Base-by-base conservation (phyloP, 1,140 invertebrate genomes). In the Cydia pomonella region DNA sequence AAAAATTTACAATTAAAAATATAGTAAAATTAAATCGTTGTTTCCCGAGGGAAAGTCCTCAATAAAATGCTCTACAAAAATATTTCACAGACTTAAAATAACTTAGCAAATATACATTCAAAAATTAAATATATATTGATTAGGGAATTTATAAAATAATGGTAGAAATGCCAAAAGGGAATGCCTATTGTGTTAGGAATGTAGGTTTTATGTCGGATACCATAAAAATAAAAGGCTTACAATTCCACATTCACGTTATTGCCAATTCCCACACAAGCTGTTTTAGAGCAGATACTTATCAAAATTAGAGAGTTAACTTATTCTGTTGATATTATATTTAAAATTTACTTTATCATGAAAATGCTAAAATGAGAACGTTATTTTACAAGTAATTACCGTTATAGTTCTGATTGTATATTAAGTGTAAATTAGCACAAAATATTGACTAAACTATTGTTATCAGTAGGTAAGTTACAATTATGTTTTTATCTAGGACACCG, bases 1-100 rank as follows among this genome's bases (percentile, higher is more conserved):
- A 90, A 86, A 89, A 88, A 89, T 89, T 84, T 91, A 92, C 89
- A 91, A 86, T 82, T 86, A 86, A 85, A 83, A 84, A 82, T 84
- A 83, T 87, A 74, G 75, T 86, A 90, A 88, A 89, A 69, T 69
- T 86, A 84, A 88, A 88, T 91, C 89, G 89, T 89, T 92, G 89
- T 88, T 77, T 92, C 84, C 88, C 82, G 73, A 29, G 80, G 88
- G 87, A 90, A 92, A 86, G 87, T 85, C 80, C 82, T 80, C 75
- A 83, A 86, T 78, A 83, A 84, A 80, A 75, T 44, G 79, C 76
- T 83, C 78, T 83, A 86, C 77, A 84, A 89, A 87, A 87, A 86
- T 88, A 89, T 81, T 83, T 85, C 81, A 86, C 85, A 88, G 76
- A 82, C 73, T 76, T 79, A 84, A 81, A 77, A 79, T 77, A 83